phyloP scores from a whole-genome alignment of 1,140 invertebrate genomes.

The Reticulitermes speratus region DNA sequence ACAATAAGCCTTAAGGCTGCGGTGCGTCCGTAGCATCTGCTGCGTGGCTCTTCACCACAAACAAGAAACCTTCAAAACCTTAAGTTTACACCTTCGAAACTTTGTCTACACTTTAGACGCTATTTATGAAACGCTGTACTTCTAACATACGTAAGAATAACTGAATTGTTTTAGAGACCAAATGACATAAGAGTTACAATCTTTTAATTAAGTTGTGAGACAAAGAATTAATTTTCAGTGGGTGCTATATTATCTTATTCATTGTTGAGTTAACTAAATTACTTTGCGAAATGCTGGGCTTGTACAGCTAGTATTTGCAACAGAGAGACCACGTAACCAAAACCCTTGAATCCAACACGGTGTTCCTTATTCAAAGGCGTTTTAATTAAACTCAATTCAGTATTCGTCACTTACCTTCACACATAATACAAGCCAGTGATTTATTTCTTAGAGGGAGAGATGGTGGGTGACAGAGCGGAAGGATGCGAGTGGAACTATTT shows the following conservation, averaged over 20 bases:
- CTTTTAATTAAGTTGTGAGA: too few species aligned
- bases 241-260: neutral
- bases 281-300: neutral
- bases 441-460: neutral
- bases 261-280: neutral
- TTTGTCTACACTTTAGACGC: too few species aligned
- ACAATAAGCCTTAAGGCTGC: too few species aligned
- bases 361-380: neutral
- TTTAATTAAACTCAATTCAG: conserved; percentile 4
- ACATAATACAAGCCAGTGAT: neutral
- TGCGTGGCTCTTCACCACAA: too few species aligned
- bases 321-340: neutral
- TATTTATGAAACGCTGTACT: too few species aligned
- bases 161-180: too few species aligned
- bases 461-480: neutral
- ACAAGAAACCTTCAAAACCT: too few species aligned
- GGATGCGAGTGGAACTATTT: neutral
- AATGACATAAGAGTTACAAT: too few species aligned
- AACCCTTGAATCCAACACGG: neutral
- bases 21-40: too few species aligned
- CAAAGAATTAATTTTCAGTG: neutral
- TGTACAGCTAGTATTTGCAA: neutral
- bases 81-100: too few species aligned
- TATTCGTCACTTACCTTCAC: neutral
- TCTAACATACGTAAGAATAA: too few species aligned